Conservation (phyloP, 2,113 vertebrate genomes). For the Taurulus bubalis region DNA sequence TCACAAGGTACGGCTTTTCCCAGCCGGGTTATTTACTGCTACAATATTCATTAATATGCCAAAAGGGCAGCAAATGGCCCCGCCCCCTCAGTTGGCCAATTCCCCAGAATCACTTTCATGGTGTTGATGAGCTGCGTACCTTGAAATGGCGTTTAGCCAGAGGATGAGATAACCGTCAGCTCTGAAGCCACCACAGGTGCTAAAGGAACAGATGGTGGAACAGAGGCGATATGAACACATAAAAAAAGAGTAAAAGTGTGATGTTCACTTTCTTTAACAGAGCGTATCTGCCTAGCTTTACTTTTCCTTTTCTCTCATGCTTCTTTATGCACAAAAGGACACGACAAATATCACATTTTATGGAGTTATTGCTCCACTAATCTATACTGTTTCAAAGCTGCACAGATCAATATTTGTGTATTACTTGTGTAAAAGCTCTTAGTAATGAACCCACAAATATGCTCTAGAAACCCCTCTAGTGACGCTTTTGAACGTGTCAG, state of each 20-base stretch:
- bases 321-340: background rate
- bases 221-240: conserved; percentile 10
- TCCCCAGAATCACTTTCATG: conserved; percentile 14
- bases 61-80: conserved; percentile 5
- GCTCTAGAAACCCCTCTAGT: too few species aligned
- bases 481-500: too few species aligned
- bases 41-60: conserved; percentile 20
- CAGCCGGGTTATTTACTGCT: conserved; percentile 17
- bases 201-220: conserved; percentile 46
- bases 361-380: background rate
- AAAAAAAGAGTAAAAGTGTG: conserved; percentile 14
- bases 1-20: conserved; percentile 88
- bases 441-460: background rate
- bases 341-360: background rate
- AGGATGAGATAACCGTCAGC: conserved; percentile 47
- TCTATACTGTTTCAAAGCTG: background rate
- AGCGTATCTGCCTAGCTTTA: background rate
- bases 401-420: background rate
- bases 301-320: background rate
- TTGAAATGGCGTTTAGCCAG: conserved; percentile 42
- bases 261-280: background rate
- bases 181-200: conserved; percentile 34
- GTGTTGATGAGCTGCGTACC: conserved; percentile 30
- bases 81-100: too few species aligned
- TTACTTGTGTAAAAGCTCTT: background rate